These are phyloP conservation scores for Margarornis squamiger DNA, from an alignment of 2,797 vertebrate species.

Conservation along the genomic window DNA sequence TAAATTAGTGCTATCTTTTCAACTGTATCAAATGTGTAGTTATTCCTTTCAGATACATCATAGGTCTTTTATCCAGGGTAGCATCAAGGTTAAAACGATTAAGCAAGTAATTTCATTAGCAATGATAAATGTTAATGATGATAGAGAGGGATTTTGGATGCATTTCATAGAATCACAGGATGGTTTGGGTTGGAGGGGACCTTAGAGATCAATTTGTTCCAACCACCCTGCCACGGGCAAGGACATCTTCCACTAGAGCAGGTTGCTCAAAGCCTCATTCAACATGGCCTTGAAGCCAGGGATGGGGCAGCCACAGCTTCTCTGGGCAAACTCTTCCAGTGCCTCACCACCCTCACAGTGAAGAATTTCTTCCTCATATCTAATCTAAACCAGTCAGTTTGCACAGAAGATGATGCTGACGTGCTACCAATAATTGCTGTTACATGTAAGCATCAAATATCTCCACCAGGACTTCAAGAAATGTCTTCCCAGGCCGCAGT, in stretches of 20 bases:
- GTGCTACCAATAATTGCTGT: not conserved
- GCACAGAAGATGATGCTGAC: not conserved
- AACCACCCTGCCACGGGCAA: not conserved
- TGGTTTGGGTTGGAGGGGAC: not conserved
- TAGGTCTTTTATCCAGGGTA: conserved; percentile 41
- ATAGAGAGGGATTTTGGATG: conserved; percentile 4
- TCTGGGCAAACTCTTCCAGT: not conserved
- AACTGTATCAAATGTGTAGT: conserved; percentile 48
- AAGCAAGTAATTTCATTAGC: conserved; percentile 60
- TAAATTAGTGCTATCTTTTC: conserved; percentile 47
- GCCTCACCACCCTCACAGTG: not conserved
- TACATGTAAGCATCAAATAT: not conserved
- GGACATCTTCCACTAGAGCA: not conserved
- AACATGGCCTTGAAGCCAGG: not conserved
- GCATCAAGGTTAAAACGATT: conserved; percentile 68
- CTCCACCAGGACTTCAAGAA: not conserved
- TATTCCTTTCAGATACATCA: conserved; percentile 41
- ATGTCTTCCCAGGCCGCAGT: not conserved
- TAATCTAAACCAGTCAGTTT: not conserved
- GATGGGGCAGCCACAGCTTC: not conserved
- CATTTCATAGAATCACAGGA: not conserved
- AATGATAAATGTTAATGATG: conserved; percentile 53
- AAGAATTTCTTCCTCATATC: not conserved
- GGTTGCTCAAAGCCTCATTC: not conserved
- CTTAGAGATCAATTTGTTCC: not conserved